Evolutionary conservation across 2,888 invertebrate genomes (phyloP).

Genomic region (Chrysotoxum bicinctum): DNA sequence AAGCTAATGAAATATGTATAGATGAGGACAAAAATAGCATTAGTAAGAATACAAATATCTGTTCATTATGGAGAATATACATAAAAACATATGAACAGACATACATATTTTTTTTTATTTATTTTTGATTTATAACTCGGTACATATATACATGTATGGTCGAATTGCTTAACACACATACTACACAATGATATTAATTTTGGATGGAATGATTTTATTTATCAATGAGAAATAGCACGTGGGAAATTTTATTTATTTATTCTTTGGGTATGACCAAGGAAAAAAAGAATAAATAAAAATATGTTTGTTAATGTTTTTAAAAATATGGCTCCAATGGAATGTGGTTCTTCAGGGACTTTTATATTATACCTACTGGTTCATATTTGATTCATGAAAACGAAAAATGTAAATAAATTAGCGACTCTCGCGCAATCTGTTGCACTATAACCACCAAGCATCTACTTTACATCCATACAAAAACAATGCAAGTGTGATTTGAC

Average conservation of each 20-base stretch:
- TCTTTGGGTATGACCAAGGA: slow-evolving; percentile 18
- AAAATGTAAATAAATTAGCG: no score
- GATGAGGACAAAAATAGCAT: slow-evolving; percentile 64
- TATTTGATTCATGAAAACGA: no score
- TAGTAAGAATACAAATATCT: slow-evolving; percentile 61
- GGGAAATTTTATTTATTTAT: slow-evolving; percentile 29
- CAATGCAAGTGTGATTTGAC: no score
- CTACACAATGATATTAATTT: background rate
- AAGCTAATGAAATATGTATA: slow-evolving; percentile 53
- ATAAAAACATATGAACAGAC: background rate
- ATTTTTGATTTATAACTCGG: slow-evolving; percentile 24
- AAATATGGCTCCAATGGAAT: background rate
- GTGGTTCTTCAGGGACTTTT: background rate
- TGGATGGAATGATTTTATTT: slow-evolving; percentile 28
- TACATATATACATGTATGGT: slow-evolving; percentile 1
- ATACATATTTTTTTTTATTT: slow-evolving; percentile 17
- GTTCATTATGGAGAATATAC: slow-evolving; percentile 32
- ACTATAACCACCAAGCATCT: no score
- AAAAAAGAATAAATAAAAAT: background rate
- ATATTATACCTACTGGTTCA: background rate
- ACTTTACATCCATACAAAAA: no score
- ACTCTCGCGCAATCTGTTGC: no score
- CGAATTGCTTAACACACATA: slow-evolving; percentile 38
- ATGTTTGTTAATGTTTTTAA: background rate
- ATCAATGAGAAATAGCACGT: slow-evolving; percentile 57